Base-by-base conservation (phyloP, 2,113 vertebrate genomes). In the Gobius niger region DNA sequence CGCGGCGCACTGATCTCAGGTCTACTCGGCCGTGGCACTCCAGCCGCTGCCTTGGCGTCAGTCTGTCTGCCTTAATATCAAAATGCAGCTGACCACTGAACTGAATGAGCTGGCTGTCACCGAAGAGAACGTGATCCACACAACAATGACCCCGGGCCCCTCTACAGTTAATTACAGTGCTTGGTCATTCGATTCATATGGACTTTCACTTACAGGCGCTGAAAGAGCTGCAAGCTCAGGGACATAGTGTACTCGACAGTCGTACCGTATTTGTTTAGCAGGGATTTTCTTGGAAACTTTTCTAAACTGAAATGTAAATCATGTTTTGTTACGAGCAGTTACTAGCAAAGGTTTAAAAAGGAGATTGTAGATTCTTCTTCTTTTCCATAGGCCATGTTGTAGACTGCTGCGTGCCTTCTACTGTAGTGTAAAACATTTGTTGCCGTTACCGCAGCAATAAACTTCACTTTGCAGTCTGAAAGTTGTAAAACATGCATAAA, bases 41-140 rank as follows among this genome's bases (percentile, higher is more conserved):
- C 15, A 40, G 72, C 63, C 68, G 15, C 64, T 73, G 69, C 74
- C 72, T 44, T 0, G 70, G 76, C 71, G 74, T 82, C 81, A 65
- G 67, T 82, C 72, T 79, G 77, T 85, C 83, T 79, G 81, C 67
- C 78, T 87, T 53, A 40, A 65, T 81, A 88, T 85, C 79, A 86
- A 87, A 84, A 88, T 78, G 80, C 80, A 52, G 82, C 85, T 81
- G 86, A 89, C 80, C 85, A 86, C 53, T 86, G 87, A 89, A 89
- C 70, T 86, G 87, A 81, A 78, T 77, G 77, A 88, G 72, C 78
- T 53, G 7, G 82, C 85, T 90, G 88, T 89, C 88, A 82, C 78
- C 72, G 63, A 79, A 69, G 34, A 13, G 61, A 77, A 90, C 73
- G 84, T 88, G 88, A 86, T 65, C 79, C 46, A 82, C 82, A 87